Evolutionary conservation across 2,113 vertebrate genomes (phyloP).

Genomic region (Meles meles): DNA sequence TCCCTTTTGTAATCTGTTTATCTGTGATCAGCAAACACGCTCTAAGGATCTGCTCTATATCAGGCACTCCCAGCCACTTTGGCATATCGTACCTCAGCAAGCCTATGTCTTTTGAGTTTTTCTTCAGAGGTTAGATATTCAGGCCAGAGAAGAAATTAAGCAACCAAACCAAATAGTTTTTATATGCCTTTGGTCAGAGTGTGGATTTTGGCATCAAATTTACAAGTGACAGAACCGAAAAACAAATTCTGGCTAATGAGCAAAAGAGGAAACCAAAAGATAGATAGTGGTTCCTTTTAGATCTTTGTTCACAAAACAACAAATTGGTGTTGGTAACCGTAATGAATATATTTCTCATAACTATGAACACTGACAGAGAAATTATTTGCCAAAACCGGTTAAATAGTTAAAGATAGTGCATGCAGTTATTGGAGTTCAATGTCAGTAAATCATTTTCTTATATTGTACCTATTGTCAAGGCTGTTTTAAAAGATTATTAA

Average conservation of each 20-base stretch:
- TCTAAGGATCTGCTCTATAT: background rate
- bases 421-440: background rate
- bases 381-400: background rate
- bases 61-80: background rate
- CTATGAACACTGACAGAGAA: background rate
- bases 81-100: background rate
- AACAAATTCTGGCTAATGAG: background rate
- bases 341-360: background rate
- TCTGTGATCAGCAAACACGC: background rate
- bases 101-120: background rate
- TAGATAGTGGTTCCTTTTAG: background rate
- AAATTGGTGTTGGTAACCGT: slow-evolving; percentile 1
- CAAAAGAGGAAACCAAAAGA: background rate
- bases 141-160: background rate
- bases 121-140: background rate
- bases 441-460: background rate
- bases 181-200: background rate
- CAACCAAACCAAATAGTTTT: background rate
- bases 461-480: background rate
- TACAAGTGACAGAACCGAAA: background rate
- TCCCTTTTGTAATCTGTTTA: background rate
- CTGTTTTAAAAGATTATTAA: background rate
- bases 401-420: background rate
- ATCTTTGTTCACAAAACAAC: slow-evolving; percentile 23
- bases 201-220: background rate